Conservation (phyloP, 1,140 invertebrate genomes). For the Aphelinus certus region DNA sequence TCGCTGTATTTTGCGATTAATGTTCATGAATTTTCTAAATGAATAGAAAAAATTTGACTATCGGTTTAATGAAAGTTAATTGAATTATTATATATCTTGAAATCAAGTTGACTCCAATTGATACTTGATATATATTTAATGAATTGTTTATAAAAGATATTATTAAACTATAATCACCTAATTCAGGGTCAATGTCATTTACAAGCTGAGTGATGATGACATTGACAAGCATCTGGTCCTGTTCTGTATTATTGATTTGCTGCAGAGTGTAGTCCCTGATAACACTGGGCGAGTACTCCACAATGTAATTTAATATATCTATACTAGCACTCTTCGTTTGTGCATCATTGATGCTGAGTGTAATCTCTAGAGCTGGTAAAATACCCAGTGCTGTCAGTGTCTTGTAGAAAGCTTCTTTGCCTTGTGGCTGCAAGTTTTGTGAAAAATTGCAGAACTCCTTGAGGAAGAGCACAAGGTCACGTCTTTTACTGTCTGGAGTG, state of each 20-base stretch:
- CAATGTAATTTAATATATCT: conserved; percentile 97
- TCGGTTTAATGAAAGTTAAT: no score
- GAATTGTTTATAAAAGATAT: neutral
- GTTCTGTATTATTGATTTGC: conserved; percentile 86
- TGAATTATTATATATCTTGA: no score
- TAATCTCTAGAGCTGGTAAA: conserved; percentile 93
- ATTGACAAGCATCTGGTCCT: conserved; percentile 95
- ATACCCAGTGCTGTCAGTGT: conserved; percentile 93
- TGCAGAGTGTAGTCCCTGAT: conserved; percentile 96
- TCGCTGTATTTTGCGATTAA: no score
- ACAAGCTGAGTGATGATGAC: conserved; percentile 98
- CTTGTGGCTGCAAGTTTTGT: conserved; percentile 95
- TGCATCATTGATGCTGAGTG: conserved; percentile 89
- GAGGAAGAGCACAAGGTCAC: conserved; percentile 95
- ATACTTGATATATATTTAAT: neutral
- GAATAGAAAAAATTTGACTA: no score
- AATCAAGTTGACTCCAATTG: neutral
- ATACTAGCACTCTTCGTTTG: conserved; percentile 95
- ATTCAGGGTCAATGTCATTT: conserved; percentile 84
- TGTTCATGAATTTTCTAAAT: no score
- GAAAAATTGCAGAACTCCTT: conserved; percentile 99
- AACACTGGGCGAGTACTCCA: conserved; percentile 97
- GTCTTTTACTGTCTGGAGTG: conserved; percentile 84
- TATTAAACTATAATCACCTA: conserved; percentile 57
- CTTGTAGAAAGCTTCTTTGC: conserved; percentile 97